Percentiles rank a stretch among this genome's conserved stretches.
These are phyloP conservation scores for Drosophila tropicalis DNA, from an alignment of 1,140 invertebrate species.

Conservation along the genomic window DNA sequence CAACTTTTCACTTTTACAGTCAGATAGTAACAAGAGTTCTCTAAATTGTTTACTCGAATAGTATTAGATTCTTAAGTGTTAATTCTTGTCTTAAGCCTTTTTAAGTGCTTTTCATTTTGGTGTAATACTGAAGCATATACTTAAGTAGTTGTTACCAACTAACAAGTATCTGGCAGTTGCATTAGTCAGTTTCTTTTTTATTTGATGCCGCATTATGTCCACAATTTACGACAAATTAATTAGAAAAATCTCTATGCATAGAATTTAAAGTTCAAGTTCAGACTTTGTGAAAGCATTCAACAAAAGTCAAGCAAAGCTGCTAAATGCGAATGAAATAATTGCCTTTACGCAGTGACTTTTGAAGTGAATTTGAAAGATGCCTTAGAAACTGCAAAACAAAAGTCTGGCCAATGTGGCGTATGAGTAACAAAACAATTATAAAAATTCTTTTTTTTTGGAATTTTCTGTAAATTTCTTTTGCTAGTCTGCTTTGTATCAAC, in stretches of 20 bases:
- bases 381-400: not conserved
- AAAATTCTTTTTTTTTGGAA: not conserved
- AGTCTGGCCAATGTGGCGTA: slow-evolving; percentile 3
- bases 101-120: no score
- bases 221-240: not conserved
- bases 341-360: not conserved
- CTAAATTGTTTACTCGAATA: no score
- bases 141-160: not conserved
- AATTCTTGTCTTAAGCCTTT: no score
- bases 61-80: no score
- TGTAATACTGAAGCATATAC: not conserved
- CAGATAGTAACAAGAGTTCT: no score
- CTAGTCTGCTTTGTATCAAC: not conserved
- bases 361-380: not conserved
- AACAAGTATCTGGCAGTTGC: not conserved
- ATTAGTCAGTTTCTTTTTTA: not conserved
- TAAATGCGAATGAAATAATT: not conserved
- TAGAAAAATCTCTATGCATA: not conserved
- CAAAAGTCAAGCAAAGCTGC: no score
- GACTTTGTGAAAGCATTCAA: not conserved
- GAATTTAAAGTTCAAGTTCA: not conserved
- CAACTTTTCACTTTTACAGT: no score
- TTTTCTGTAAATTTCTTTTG: not conserved
- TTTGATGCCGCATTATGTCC: not conserved
- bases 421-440: not conserved